Base-by-base conservation (phyloP, 2,888 invertebrate genomes). In the Pandemis heparana region DNA sequence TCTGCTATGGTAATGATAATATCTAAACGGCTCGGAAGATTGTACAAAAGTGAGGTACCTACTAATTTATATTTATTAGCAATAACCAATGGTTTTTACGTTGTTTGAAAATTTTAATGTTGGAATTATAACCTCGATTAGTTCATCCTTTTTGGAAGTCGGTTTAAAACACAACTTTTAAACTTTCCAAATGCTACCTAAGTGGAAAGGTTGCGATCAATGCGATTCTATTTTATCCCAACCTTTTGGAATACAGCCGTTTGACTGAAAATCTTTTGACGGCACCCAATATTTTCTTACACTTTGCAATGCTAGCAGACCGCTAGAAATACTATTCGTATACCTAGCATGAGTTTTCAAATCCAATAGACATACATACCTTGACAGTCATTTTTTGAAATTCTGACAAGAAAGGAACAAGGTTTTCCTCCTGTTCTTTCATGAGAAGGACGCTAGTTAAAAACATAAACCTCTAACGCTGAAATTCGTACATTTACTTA, bases 231-330 rank as follows among this genome's bases (percentile, higher is more conserved):
- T 53, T 39, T 12, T 5, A 66, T 8, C 14, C n/a, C n/a, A 38
- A 9, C 61, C 23, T 10, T 51, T 53, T 51, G 14, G 63, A 70
- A 70, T 63, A 70, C 56, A n/a, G 23, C 23, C 18, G 48, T 53
- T 56, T 63, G 63, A 16, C 16, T 70, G 32, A 63, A 53, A 53
- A 56, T 63, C 32, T 63, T 70, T 62, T 62, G 39, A 39, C 62
- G 41, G 43, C 53, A 63, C 41, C 53, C 70, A 56, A 70, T 70
- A 56, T 63, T 70, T 32, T 70, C 70, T 23, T 63, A 70, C 53
- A 53, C 51, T 70, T 62, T 62, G 51, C 62, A 62, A 51, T 70
- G 46, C 51, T 51, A 38, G 7, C 41, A 38, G 8, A 60, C 7
- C 8, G 32, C 51, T 59, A 12, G n/a, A 59, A 59, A 59, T 59